A percentile compares a stretch with the other conserved stretches of the same genome.
Evolutionary conservation across 2,113 vertebrate species (phyloP).

Genomic region (Donacobius atricapilla): DNA sequence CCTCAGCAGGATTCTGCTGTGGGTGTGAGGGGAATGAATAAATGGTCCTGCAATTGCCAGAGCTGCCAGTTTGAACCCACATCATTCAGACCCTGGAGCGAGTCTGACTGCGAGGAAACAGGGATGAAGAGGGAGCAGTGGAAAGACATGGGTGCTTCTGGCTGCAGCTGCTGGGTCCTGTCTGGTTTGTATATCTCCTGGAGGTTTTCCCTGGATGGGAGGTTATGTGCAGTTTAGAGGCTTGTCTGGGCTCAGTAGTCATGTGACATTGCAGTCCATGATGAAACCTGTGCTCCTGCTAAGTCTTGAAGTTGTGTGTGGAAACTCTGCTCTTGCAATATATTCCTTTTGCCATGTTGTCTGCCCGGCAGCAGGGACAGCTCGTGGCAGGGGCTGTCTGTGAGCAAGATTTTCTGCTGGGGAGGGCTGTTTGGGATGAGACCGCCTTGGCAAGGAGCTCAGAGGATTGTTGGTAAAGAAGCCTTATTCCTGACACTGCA

Average conservation of each 20-base stretch:
- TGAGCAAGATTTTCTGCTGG: neutral
- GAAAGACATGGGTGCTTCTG: neutral
- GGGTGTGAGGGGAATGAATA: constrained; percentile 38
- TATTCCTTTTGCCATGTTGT: neutral
- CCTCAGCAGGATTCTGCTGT: constrained; percentile 3
- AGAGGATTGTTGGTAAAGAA: neutral
- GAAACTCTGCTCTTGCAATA: neutral
- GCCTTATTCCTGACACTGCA: constrained; percentile 3
- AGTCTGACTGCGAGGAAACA: neutral
- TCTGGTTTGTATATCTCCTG: neutral
- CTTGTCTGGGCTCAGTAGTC: neutral
- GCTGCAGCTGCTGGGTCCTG: neutral
- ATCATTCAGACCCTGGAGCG: neutral
- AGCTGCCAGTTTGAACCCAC: neutral
- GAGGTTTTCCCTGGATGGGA: neutral
- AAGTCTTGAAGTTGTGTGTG: neutral
- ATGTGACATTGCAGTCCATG: neutral
- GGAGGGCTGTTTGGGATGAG: neutral
- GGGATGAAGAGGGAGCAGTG: neutral
- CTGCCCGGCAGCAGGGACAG: neutral
- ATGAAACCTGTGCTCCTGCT: neutral
- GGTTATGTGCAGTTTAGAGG: neutral
- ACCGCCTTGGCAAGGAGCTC: neutral
- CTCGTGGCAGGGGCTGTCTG: neutral
- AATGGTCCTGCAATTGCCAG: neutral